Evolutionary conservation across 2,888 invertebrate genomes (phyloP).

Genomic region (Lasioglossum pauxillum): DNA sequence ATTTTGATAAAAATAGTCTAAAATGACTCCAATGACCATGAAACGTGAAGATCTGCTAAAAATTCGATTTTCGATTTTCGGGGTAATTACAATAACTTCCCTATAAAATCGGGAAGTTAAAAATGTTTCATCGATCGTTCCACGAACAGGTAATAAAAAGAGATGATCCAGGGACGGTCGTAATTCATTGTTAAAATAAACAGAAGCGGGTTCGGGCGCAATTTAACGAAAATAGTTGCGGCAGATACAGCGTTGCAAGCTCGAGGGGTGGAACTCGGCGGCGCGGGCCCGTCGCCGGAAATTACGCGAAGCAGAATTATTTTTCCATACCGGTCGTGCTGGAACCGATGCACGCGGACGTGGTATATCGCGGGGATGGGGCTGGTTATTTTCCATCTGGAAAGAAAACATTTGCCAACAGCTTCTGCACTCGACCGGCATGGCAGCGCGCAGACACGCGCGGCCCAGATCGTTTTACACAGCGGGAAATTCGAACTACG

Average conservation of each 20-base stretch:
- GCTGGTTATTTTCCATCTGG: constrained; percentile 56
- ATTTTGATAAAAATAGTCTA: too few relatives aligned
- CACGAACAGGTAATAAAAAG: neutral
- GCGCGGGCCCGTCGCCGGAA: constrained; percentile 12
- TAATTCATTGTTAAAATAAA: constrained; percentile 8
- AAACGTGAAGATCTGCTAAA: too few relatives aligned
- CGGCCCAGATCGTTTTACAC: constrained; percentile 58
- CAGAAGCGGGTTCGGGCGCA: neutral
- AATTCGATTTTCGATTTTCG: too few relatives aligned
- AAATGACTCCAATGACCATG: too few relatives aligned
- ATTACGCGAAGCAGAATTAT: constrained; percentile 54
- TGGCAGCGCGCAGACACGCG: neutral
- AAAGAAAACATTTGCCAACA: constrained; percentile 64
- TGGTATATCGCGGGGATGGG: neutral
- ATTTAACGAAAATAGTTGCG: neutral
- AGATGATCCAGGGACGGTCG: neutral
- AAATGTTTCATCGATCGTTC: neutral
- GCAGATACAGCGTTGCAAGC: neutral
- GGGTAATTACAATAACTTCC: too few relatives aligned
- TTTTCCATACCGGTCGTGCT: constrained; percentile 38
- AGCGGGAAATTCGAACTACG: constrained; percentile 65
- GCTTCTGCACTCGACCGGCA: constrained; percentile 45
- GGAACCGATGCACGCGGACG: neutral
- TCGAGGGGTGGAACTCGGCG: neutral
- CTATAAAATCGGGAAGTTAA: too few relatives aligned